Conservation (phyloP, 23 tunicate species). For the Clavelina lepadiformis region DNA sequence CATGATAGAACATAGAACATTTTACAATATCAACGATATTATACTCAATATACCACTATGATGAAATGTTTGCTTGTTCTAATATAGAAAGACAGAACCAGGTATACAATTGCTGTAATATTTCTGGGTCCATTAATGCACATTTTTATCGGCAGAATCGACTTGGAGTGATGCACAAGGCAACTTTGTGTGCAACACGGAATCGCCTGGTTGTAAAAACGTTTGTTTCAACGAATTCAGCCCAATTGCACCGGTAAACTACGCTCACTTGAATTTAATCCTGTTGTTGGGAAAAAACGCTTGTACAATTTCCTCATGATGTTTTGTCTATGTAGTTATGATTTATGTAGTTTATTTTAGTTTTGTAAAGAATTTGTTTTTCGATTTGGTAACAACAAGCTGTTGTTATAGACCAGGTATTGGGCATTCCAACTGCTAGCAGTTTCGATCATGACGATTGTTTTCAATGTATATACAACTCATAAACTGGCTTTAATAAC, state of each 20-base stretch:
- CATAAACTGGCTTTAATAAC: constrained; percentile 68
- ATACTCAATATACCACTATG: no score
- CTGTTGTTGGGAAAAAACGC: no score
- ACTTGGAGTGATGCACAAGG: constrained; percentile 49
- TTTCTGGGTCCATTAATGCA: no score
- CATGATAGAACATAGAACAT: no score
- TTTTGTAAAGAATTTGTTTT: neutral
- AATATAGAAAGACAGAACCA: no score
- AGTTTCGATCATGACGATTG: constrained; percentile 50
- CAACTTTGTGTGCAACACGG: constrained; percentile 69
- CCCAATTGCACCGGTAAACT: constrained; percentile 65
- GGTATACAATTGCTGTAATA: no score
- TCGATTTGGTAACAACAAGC: neutral
- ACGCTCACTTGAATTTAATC: no score
- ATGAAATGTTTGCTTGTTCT: no score
- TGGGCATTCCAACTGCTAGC: constrained; percentile 75
- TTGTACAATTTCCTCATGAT: no score
- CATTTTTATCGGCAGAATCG: constrained; percentile 26
- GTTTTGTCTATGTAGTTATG: neutral
- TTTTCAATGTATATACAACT: constrained; percentile 69
- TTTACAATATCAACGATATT: no score
- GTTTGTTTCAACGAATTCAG: constrained; percentile 86
- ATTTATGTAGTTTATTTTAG: neutral
- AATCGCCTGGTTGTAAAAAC: constrained; percentile 85
- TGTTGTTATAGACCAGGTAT: constrained; percentile 34